These are phyloP conservation scores for Microcebus murinus DNA, from an alignment of 2,113 vertebrate species.

Conservation along the genomic window DNA sequence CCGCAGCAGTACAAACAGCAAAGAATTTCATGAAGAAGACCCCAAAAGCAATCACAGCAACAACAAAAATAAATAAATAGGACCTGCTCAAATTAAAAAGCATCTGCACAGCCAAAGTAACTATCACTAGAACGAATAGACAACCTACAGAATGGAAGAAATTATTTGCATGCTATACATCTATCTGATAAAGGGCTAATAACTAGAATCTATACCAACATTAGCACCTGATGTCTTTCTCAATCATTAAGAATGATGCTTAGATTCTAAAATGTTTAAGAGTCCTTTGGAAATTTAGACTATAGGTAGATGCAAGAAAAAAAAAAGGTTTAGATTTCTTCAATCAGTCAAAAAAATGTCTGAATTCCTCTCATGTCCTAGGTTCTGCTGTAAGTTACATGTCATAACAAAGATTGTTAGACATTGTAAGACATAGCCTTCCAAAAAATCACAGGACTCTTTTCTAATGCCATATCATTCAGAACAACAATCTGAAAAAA, in stretches of 20 bases:
- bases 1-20: background rate
- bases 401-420: background rate
- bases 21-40: too few relatives aligned
- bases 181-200: too few relatives aligned
- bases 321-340: background rate
- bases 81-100: too few relatives aligned
- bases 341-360: background rate
- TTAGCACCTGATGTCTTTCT: background rate
- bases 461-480: background rate
- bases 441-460: background rate
- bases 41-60: too few relatives aligned
- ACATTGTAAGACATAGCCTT: background rate
- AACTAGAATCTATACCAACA: background rate
- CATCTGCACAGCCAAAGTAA: too few relatives aligned
- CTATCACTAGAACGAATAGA: too few relatives aligned
- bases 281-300: background rate
- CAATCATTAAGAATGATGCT: background rate
- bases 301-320: background rate
- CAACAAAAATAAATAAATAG: too few relatives aligned
- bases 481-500: background rate
- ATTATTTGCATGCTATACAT: too few relatives aligned
- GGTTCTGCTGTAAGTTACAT: background rate
- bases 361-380: background rate
- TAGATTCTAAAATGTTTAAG: background rate
- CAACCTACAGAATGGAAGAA: too few relatives aligned